Percentiles rank a stretch among this genome's conserved stretches.
Conservation (phyloP, 2,113 vertebrate species). For the cattle (Bos taurus) region DNA sequence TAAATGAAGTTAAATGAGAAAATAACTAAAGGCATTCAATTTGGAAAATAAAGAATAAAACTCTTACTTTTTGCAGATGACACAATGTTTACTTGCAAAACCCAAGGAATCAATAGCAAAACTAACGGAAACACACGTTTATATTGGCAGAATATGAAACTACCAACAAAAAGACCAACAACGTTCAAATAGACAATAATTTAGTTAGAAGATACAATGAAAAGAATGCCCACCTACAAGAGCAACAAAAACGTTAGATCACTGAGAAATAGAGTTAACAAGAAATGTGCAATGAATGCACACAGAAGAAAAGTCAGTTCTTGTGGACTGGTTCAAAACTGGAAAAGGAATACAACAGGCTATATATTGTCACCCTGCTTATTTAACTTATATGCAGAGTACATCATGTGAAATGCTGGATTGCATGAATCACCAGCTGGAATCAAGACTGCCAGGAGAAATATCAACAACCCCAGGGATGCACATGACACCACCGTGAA, state of each 20-base stretch:
- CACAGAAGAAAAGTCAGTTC: neutral
- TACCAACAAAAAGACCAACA: neutral
- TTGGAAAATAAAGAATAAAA: neutral
- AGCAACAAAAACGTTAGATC: neutral
- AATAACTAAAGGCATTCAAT: neutral
- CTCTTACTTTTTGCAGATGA: neutral
- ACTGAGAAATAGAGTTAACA: neutral
- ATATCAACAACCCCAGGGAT: neutral
- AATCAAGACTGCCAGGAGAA: neutral
- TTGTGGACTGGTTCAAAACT: neutral
- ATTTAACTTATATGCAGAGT: neutral
- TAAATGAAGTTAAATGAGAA: neutral
- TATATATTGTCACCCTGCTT: neutral
- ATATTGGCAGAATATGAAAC: neutral
- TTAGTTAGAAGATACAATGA: neutral
- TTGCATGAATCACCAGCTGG: neutral
- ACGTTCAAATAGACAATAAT: neutral
- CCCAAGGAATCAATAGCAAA: neutral
- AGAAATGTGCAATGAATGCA: neutral
- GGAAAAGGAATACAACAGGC: neutral
- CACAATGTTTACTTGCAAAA: neutral
- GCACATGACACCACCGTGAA: neutral
- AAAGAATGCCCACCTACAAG: neutral
- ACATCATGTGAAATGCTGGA: rapidly evolving
- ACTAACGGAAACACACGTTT: neutral